These are phyloP conservation scores for Epinotia nisella DNA, from an alignment of 2,888 invertebrate species.

Conservation along the genomic window DNA sequence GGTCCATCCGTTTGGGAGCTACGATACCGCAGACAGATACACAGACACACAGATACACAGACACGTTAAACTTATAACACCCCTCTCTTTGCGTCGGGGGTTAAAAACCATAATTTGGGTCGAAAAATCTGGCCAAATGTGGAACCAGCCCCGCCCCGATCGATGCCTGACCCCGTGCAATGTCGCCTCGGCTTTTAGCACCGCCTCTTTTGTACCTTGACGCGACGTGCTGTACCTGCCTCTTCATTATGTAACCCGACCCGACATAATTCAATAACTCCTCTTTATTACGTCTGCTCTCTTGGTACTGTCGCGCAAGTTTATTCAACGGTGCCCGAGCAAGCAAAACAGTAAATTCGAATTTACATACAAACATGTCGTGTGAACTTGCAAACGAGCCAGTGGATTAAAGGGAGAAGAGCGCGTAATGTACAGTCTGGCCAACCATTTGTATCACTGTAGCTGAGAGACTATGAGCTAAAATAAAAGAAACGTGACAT, in stretches of 20 bases:
- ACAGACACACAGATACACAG: no score
- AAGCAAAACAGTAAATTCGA: neutral
- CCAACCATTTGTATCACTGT: constrained; percentile 1
- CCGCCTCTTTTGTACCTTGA: constrained; percentile 60
- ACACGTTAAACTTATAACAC: no score
- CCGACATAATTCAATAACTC: constrained; percentile 40
- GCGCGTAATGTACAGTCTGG: neutral
- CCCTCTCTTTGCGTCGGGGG: no score
- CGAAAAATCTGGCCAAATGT: constrained; percentile 41
- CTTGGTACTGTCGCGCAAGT: constrained; percentile 27
- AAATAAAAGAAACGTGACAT: neutral
- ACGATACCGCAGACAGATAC: no score
- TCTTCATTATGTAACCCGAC: constrained; percentile 45
- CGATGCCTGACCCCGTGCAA: constrained; percentile 78
- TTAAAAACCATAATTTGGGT: constrained; percentile 21
- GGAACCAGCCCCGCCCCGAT: constrained; percentile 57
- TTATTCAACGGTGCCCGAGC: constrained; percentile 9
- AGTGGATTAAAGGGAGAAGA: constrained; percentile 1
- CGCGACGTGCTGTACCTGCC: constrained; percentile 50
- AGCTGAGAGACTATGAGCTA: neutral
- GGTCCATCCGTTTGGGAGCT: no score
- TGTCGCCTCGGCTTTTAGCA: constrained; percentile 68
- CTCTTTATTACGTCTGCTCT: constrained; percentile 32
- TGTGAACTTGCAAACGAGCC: constrained; percentile 15
- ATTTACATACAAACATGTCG: constrained; percentile 10